Percentiles rank a stretch among this genome's conserved stretches.
Evolutionary conservation across 2,888 invertebrate genomes (phyloP).

Genomic region (Drosophila infuscata): DNA sequence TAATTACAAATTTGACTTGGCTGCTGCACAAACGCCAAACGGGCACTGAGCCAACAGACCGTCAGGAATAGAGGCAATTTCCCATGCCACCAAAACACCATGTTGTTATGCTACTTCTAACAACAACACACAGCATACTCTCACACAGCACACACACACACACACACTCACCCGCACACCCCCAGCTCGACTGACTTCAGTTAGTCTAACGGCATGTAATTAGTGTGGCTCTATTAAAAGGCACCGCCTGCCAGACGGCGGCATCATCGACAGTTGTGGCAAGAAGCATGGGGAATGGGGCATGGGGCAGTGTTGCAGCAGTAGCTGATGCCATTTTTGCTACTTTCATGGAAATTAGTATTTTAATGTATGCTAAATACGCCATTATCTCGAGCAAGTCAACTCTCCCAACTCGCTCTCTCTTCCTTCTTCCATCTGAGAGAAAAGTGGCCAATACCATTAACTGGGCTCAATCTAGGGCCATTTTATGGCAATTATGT

Average conservation of each 20-base stretch:
- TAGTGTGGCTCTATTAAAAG: conserved; percentile 81
- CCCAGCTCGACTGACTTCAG: conserved; percentile 48
- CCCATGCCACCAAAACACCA: conserved; percentile 12
- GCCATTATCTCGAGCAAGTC: conserved; percentile 74
- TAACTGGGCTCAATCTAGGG: conserved; percentile 39
- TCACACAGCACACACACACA: neutral
- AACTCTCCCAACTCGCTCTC: conserved; percentile 13
- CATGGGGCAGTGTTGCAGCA: conserved; percentile 2
- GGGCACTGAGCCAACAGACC: conserved; percentile 53
- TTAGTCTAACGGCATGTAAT: conserved; percentile 80
- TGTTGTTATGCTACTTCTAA: conserved; percentile 31
- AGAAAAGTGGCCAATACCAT: conserved; percentile 55
- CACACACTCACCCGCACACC: conserved; percentile 10
- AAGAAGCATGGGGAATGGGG: neutral
- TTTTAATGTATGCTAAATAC: conserved; percentile 81
- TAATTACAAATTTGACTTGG: conserved; percentile 78
- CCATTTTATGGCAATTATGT: conserved; percentile 41
- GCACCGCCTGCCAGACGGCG: conserved; percentile 66
- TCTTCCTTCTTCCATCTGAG: conserved; percentile 55
- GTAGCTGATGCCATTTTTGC: conserved; percentile 51
- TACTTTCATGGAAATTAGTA: conserved; percentile 78
- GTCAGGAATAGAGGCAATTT: conserved; percentile 32
- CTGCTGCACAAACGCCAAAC: conserved; percentile 47
- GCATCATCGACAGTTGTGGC: conserved; percentile 14
- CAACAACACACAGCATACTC: neutral